These are phyloP conservation scores for Odontamblyopus lacepedii DNA, from an alignment of 2,797 vertebrate genomes.

Conservation along the genomic window DNA sequence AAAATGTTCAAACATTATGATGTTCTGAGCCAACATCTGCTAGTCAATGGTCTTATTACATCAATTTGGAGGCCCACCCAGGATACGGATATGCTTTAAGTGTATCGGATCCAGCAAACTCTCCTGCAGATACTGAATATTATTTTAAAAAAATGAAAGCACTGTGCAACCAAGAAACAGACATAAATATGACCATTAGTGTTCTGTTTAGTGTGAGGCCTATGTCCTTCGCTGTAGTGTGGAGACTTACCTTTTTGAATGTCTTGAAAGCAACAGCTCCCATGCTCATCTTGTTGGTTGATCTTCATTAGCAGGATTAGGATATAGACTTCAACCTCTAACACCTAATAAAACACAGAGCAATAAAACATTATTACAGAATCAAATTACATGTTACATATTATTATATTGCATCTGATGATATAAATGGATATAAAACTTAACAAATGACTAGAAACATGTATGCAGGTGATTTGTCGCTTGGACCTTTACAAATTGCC, in stretches of 20 bases:
- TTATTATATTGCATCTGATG: too few species aligned
- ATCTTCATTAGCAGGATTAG: not conserved
- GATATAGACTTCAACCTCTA: not conserved
- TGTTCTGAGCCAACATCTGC: not conserved
- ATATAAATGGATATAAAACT: too few species aligned
- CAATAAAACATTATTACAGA: too few species aligned
- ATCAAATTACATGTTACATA: too few species aligned
- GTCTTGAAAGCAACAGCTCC: not conserved
- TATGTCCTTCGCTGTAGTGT: not conserved
- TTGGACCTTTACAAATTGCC: not conserved
- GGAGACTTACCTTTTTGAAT: not conserved
- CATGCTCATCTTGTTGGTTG: too few species aligned
- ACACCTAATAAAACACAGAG: not conserved
- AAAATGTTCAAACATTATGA: not conserved
- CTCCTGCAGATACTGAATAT: too few species aligned
- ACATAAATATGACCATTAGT: not conserved
- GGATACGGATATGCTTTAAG: too few species aligned
- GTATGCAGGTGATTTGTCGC: too few species aligned
- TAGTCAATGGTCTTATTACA: not conserved
- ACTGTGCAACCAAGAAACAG: not conserved
- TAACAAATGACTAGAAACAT: too few species aligned
- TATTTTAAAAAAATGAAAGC: too few species aligned
- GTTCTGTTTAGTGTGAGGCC: not conserved
- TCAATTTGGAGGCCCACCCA: too few species aligned
- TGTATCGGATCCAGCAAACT: too few species aligned